These are phyloP conservation scores for Megalurothrips usitatus DNA, from an alignment of 2,888 invertebrate species.

Conservation along the genomic window DNA sequence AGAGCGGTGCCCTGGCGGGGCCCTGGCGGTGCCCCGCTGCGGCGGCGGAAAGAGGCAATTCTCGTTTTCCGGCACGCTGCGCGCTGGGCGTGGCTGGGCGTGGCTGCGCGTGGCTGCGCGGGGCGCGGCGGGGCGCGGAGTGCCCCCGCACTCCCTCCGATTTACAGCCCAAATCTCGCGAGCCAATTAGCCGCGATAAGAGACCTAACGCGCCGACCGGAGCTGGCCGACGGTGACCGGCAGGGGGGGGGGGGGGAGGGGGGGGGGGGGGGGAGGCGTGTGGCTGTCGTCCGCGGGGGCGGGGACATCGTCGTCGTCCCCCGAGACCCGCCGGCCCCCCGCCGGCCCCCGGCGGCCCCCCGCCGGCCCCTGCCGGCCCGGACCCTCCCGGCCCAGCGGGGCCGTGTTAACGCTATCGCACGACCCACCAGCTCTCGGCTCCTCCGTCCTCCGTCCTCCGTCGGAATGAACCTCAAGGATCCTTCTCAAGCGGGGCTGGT, in stretches of 20 bases:
- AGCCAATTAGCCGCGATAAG: slow-evolving; percentile 8
- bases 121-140: background rate
- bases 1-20: too few relatives aligned
- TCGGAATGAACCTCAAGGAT: too few relatives aligned
- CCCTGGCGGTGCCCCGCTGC: too few relatives aligned
- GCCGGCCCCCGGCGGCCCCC: background rate
- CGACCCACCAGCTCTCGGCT: too few relatives aligned
- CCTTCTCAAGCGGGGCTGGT: too few relatives aligned
- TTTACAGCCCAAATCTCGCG: background rate
- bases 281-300: too few relatives aligned
- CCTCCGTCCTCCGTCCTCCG: too few relatives aligned
- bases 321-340: background rate
- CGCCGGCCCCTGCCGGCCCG: background rate
- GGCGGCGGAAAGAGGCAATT: slow-evolving; percentile 1
- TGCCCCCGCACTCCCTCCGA: background rate
- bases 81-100: background rate
- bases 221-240: too few relatives aligned
- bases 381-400: background rate
- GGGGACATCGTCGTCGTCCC: too few relatives aligned
- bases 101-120: background rate
- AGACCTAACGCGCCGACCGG: background rate
- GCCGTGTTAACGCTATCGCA: too few relatives aligned
- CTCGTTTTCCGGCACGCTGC: slow-evolving; percentile 15
- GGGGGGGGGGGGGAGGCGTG: too few relatives aligned
- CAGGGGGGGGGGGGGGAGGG: too few relatives aligned